Evolutionary conservation across 1,140 invertebrate species (phyloP).

Genomic region (Nephila pilipes): DNA sequence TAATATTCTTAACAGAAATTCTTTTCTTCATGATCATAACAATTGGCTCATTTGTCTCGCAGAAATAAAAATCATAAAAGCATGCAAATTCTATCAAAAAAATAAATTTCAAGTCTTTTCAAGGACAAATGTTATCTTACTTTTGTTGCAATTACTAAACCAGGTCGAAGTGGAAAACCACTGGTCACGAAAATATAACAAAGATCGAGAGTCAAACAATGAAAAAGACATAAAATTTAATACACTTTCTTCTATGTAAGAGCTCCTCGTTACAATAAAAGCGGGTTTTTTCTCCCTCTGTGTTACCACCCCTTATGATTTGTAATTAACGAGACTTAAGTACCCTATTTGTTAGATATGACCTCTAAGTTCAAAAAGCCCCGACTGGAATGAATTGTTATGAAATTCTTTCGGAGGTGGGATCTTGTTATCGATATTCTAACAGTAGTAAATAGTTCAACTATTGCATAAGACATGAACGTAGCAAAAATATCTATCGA

Average conservation of each 20-base stretch:
- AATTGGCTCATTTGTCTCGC: no score
- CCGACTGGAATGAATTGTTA: conserved; percentile 62
- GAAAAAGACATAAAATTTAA: neutral
- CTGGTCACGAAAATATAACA: neutral
- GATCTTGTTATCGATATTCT: neutral
- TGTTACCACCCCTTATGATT: conserved; percentile 4
- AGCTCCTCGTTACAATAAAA: conserved; percentile 30
- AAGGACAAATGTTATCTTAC: neutral
- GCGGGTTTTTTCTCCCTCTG: neutral
- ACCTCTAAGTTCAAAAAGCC: conserved; percentile 65
- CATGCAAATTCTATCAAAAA: no score
- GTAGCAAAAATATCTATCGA: neutral
- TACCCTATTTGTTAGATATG: conserved; percentile 41
- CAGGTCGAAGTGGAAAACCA: neutral
- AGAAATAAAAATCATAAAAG: no score
- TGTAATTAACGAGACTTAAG: conserved; percentile 64
- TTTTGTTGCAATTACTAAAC: neutral
- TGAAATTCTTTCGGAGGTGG: conserved; percentile 42
- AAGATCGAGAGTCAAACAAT: neutral
- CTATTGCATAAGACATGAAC: neutral
- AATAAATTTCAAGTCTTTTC: no score
- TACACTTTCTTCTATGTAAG: neutral
- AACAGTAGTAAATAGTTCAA: neutral
- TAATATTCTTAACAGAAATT: no score
- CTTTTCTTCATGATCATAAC: no score